A percentile compares a stretch with the other conserved stretches of the same genome.
These are phyloP conservation scores for Linyphia triangularis DNA, from an alignment of 2,888 invertebrate genomes.

Conservation along the genomic window DNA sequence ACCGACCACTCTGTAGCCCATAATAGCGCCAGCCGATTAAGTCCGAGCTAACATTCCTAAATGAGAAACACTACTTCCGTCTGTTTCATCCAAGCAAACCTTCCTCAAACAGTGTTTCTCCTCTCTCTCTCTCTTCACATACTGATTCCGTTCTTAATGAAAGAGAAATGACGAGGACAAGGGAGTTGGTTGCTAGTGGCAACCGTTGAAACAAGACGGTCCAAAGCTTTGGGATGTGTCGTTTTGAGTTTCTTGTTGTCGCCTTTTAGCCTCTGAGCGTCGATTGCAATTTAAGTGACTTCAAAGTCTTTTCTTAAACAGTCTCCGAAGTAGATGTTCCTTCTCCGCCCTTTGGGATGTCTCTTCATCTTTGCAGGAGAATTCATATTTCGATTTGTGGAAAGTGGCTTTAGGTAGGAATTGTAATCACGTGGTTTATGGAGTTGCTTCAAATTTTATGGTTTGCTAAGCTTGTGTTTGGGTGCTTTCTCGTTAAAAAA, in stretches of 20 bases:
- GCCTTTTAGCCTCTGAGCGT: conserved; percentile 48
- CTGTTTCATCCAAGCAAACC: conserved; percentile 31
- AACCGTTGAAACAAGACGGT: conserved; percentile 33
- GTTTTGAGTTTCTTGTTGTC: conserved; percentile 31
- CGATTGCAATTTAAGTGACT: conserved; percentile 60
- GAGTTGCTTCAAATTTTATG: background rate
- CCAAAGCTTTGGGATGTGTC: conserved; percentile 20
- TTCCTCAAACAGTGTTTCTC: conserved; percentile 36
- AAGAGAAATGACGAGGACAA: conserved; percentile 45
- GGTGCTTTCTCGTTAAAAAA: background rate
- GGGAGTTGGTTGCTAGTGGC: conserved; percentile 50
- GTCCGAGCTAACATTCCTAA: conserved; percentile 22
- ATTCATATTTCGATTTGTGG: background rate
- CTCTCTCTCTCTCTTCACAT: conserved; percentile 8
- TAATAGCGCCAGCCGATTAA: conserved; percentile 3
- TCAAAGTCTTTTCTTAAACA: conserved; percentile 1
- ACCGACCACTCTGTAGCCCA: background rate
- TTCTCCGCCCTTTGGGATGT: background rate
- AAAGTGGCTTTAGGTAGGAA: background rate
- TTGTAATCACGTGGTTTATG: background rate
- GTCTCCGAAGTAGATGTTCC: conserved; percentile 12
- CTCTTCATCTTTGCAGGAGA: background rate
- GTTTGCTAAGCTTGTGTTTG: background rate
- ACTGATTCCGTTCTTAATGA: conserved; percentile 56
- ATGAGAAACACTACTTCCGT: conserved; percentile 44